These are phyloP conservation scores for Hemistola chrysoprasaria DNA, from an alignment of 2,888 invertebrate species.

Conservation along the genomic window DNA sequence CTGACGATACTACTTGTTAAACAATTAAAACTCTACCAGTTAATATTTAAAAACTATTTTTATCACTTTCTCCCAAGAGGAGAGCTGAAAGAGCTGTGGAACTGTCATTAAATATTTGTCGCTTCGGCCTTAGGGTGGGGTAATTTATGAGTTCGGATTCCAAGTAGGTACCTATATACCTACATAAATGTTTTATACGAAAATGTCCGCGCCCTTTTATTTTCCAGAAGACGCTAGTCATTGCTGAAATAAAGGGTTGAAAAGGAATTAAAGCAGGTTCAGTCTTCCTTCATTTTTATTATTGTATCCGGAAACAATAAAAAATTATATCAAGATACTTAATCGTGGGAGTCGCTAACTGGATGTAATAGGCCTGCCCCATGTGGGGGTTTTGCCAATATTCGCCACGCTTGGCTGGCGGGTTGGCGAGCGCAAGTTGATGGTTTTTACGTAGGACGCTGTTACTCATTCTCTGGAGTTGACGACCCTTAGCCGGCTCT, in stretches of 20 bases:
- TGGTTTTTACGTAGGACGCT: too few relatives aligned
- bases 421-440: too few relatives aligned
- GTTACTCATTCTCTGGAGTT: too few relatives aligned
- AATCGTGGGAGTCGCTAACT: too few relatives aligned
- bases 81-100: neutral
- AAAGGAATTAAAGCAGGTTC: constrained; percentile 10
- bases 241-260: constrained; percentile 16
- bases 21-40: too few relatives aligned
- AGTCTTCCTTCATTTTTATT: neutral
- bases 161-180: constrained; percentile 21
- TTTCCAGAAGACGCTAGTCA: constrained; percentile 13
- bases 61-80: neutral
- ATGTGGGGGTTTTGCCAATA: too few relatives aligned
- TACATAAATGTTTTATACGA: constrained; percentile 11
- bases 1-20: too few relatives aligned
- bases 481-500: too few relatives aligned
- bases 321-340: too few relatives aligned
- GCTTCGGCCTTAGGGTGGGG: constrained; percentile 33
- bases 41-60: neutral
- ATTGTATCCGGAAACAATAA: too few relatives aligned
- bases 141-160: constrained; percentile 53
- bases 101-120: constrained; percentile 2
- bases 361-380: too few relatives aligned
- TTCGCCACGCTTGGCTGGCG: too few relatives aligned
- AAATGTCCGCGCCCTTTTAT: constrained; percentile 19